Evolutionary conservation across 1,140 invertebrate genomes (phyloP), one percentile per base, ranked within the genome.

Genomic region (Pachypeltis micranthus): DNA sequence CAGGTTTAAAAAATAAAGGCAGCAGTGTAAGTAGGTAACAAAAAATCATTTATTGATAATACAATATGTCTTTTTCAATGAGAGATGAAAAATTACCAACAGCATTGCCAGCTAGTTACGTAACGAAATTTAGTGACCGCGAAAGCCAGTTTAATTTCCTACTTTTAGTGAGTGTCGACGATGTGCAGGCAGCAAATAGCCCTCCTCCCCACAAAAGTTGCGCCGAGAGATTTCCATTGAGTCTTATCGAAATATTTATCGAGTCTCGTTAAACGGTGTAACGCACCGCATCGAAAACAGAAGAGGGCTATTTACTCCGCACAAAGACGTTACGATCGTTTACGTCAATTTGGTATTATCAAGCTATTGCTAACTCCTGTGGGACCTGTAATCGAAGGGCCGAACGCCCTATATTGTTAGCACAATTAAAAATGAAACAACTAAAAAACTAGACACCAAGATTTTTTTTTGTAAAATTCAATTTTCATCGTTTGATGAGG

Each of bases 41-140:
- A 51, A 63, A 58, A 63, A 56, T 57, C 58, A 34, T 58, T 57
- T 63, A 63, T 58, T 63, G 55, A 63, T 63, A 63, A 63, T 63
- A 63, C 62, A 64, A 57, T 60, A 64, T 64, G 63, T 64, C 63
- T 64, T 64, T 64, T 55, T 59, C 29, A 59, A 59, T 44, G 63
- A 54, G 63, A 64, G 63, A 64, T 60, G n/a, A 64, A 60, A 64
- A 64, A 59, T 64, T 64, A 59, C 23, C 51, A 60, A 60, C 58
- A 64, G 58, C 58, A 64, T 64, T 64, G 63, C 63, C 63, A 60
- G 63, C 57, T 60, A 51, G 47, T 21, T 10, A 51, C 47, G 10
- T 16, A 14, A 51, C 12, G 19, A 51, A 10, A 10, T 51, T 21
- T 4, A 21, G 47, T 21, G 23, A 51, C 23, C 23, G 12, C 3